Evolutionary conservation across 2,113 vertebrate species (phyloP).

Genomic region (Chloebia gouldiae): DNA sequence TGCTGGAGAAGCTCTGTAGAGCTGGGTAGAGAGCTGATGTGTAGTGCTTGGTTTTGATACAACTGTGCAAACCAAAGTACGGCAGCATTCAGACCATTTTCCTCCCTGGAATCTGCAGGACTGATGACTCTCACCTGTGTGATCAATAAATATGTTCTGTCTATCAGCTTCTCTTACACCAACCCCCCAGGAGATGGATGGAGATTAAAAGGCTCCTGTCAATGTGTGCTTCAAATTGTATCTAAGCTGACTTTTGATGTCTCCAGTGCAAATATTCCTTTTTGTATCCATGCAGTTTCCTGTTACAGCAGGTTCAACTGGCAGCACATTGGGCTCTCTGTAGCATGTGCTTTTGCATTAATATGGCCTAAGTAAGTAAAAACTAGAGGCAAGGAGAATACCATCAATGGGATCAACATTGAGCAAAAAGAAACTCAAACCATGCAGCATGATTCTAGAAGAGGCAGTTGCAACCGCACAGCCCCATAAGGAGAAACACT

Average conservation of each 20-base stretch:
- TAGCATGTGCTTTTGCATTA: neutral
- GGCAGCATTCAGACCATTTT: neutral
- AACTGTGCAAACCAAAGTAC: neutral
- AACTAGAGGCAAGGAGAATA: neutral
- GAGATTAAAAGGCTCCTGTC: neutral
- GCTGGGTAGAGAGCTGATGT: accelerated
- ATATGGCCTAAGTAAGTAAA: neutral
- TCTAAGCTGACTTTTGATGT: neutral
- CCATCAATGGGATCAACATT: neutral
- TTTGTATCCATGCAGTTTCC: neutral
- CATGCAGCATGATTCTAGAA: neutral
- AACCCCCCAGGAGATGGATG: neutral
- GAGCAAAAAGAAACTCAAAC: neutral
- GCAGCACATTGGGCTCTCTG: neutral
- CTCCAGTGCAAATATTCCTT: neutral
- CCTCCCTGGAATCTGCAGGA: neutral
- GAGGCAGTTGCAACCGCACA: accelerated
- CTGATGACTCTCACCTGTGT: neutral
- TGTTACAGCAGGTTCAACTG: neutral
- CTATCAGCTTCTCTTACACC: accelerated
- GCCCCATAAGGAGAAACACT: neutral
- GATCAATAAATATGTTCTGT: neutral
- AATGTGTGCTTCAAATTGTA: neutral
- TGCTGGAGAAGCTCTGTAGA: neutral
- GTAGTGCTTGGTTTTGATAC: accelerated